Conservation (phyloP, 2,797 vertebrate genomes). For the Sparus aurata region DNA sequence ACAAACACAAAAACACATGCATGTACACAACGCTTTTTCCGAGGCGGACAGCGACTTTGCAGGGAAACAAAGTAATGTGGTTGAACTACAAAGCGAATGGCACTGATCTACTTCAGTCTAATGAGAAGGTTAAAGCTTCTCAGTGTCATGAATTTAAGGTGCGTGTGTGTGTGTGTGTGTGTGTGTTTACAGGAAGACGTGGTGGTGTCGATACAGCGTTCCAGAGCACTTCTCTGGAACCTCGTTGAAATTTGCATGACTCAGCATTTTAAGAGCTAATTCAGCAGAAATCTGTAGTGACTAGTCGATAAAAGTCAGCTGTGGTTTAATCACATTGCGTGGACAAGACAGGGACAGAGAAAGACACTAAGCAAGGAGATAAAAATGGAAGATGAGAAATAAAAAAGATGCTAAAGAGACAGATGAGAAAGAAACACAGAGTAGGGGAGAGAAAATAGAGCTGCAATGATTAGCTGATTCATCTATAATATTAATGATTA, state of each 20-base stretch:
- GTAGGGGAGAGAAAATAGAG: neutral
- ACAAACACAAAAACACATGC: conserved; percentile 30
- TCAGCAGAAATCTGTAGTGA: conserved; percentile 52
- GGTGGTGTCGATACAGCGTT: conserved; percentile 21
- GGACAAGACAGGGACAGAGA: neutral
- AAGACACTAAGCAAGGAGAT: neutral
- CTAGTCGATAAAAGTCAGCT: conserved; percentile 37
- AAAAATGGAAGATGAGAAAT: neutral
- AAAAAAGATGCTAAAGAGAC: neutral
- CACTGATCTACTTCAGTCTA: conserved; percentile 23
- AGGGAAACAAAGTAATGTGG: conserved; percentile 39
- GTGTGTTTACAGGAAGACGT: conserved; percentile 12
- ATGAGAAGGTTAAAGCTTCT: conserved; percentile 20
- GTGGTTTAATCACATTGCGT: conserved; percentile 16
- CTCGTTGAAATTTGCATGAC: conserved; percentile 42
- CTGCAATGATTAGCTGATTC: neutral
- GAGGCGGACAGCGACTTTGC: neutral
- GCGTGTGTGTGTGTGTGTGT: conserved; percentile 15
- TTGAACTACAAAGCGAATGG: conserved; percentile 48
- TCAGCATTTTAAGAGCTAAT: conserved; percentile 57
- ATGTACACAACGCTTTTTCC: neutral
- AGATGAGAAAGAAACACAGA: neutral
- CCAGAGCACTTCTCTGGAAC: conserved; percentile 26
- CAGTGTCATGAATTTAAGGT: conserved; percentile 25
- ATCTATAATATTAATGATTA: too few relatives aligned